Percentiles rank a stretch among this genome's conserved stretches.
Evolutionary conservation across 1,140 invertebrate genomes (phyloP).

Genomic region (Temnothorax curvispinosus): DNA sequence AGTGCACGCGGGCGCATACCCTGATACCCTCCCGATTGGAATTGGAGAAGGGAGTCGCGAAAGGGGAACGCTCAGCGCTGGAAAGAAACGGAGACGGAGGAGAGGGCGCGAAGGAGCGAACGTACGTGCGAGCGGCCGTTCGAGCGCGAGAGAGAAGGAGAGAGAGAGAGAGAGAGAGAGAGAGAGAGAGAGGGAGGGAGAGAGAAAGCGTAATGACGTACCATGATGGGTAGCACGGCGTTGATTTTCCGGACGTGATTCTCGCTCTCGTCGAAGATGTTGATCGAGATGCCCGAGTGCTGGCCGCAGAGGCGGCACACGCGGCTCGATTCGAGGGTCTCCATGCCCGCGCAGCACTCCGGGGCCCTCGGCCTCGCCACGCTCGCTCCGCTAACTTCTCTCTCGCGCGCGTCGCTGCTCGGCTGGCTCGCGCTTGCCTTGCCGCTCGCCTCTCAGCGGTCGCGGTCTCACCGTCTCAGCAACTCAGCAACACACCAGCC

Average conservation of each 20-base stretch:
- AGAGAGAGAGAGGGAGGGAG: background rate
- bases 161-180: background rate
- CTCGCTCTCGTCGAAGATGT: slow-evolving; percentile 81
- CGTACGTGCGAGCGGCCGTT: background rate
- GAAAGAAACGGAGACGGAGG: background rate
- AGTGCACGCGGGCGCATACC: background rate
- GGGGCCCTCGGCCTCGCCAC: background rate
- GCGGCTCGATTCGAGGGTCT: slow-evolving; percentile 81
- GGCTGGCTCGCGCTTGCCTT: background rate
- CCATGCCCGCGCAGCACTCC: slow-evolving; percentile 73
- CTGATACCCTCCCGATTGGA: background rate
- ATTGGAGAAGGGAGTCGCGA: background rate
- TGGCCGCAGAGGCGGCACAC: slow-evolving; percentile 83
- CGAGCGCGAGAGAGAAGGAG: background rate
- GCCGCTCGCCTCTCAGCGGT: too few species aligned
- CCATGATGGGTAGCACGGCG: slow-evolving; percentile 81
- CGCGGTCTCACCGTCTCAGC: too few species aligned
- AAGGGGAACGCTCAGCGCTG: slow-evolving; percentile 12
- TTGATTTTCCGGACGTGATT: slow-evolving; percentile 81
- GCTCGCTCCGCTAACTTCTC: background rate
- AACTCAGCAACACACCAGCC: background rate
- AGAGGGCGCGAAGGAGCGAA: background rate
- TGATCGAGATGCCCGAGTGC: slow-evolving; percentile 78
- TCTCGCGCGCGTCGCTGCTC: background rate
- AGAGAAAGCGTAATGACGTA: slow-evolving; percentile 72